Conservation (phyloP, 2,888 invertebrate species). For the Habroteleia sp. region DNA sequence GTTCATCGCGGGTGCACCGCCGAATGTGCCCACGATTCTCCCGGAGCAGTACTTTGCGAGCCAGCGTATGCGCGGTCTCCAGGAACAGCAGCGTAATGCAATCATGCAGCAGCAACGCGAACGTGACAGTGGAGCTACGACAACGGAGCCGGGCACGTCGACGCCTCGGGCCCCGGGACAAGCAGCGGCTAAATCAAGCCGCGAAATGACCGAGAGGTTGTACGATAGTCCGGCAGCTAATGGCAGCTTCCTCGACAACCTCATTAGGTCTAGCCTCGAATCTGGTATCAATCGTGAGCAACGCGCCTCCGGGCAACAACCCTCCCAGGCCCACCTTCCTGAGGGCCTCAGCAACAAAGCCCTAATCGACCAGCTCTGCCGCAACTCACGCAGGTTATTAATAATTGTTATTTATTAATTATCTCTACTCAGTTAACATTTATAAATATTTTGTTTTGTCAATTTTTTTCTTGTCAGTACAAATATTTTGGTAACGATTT, state of each 20-base stretch:
- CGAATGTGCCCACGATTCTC: conserved; percentile 79
- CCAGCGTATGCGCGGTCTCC: conserved; percentile 90
- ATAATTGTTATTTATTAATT: background rate
- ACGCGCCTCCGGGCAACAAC: conserved; percentile 77
- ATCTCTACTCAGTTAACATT: no score
- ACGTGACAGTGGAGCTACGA: conserved; percentile 67
- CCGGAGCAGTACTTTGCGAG: conserved; percentile 88
- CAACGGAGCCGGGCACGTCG: conserved; percentile 74
- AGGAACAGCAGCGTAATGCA: conserved; percentile 84
- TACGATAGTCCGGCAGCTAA: conserved; percentile 86
- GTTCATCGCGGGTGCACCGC: conserved; percentile 81
- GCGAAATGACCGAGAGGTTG: conserved; percentile 85
- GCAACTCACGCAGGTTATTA: conserved; percentile 81
- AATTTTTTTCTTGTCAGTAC: no score
- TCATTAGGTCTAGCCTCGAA: conserved; percentile 91
- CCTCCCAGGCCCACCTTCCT: conserved; percentile 81
- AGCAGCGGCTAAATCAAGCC: conserved; percentile 82
- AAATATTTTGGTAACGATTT: no score
- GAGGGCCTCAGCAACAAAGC: conserved; percentile 84
- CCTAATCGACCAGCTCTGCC: conserved; percentile 85
- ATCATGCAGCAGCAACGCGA: conserved; percentile 73
- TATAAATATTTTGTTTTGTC: no score
- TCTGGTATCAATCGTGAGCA: conserved; percentile 83
- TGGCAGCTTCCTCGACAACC: conserved; percentile 91
- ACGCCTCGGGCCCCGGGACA: conserved; percentile 78